Evolutionary conservation across 2,113 vertebrate genomes (phyloP).

Genomic region (Megaleporinus macrocephalus): DNA sequence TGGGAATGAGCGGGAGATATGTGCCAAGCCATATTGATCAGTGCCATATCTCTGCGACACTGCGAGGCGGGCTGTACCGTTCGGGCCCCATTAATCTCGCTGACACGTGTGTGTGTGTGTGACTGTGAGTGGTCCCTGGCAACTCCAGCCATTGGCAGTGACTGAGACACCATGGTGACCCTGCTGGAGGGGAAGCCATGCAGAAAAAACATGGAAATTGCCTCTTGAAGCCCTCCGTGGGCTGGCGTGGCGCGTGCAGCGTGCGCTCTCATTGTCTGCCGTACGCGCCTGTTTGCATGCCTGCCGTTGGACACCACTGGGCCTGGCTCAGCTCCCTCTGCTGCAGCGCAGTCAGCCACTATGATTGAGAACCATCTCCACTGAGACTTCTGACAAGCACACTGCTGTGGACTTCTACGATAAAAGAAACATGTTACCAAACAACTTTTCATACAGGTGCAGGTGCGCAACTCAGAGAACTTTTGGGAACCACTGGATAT

Average conservation of each 20-base stretch:
- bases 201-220: constrained; percentile 71
- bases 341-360: neutral
- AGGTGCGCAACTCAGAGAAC: neutral
- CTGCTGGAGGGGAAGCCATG: constrained; percentile 60
- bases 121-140: constrained; percentile 64
- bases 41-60: constrained; percentile 37
- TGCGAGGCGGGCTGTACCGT: constrained; percentile 36
- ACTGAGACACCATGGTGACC: constrained; percentile 59
- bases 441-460: constrained; percentile 10
- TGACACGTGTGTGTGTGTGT: neutral
- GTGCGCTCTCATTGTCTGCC: constrained; percentile 32
- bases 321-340: neutral
- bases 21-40: constrained; percentile 39
- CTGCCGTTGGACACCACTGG: neutral
- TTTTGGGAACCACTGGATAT: neutral
- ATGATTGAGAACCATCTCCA: constrained; percentile 6
- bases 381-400: constrained; percentile 24
- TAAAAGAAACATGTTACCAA: constrained; percentile 10
- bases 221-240: constrained; percentile 62
- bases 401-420: neutral
- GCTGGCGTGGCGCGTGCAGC: constrained; percentile 51
- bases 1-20: constrained; percentile 17
- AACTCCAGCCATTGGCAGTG: constrained; percentile 61
- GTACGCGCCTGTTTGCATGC: constrained; percentile 33
- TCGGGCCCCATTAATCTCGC: constrained; percentile 65